phyloP scores from a whole-genome alignment of 1,140 invertebrate genomes.

The Drosophila pachea region DNA sequence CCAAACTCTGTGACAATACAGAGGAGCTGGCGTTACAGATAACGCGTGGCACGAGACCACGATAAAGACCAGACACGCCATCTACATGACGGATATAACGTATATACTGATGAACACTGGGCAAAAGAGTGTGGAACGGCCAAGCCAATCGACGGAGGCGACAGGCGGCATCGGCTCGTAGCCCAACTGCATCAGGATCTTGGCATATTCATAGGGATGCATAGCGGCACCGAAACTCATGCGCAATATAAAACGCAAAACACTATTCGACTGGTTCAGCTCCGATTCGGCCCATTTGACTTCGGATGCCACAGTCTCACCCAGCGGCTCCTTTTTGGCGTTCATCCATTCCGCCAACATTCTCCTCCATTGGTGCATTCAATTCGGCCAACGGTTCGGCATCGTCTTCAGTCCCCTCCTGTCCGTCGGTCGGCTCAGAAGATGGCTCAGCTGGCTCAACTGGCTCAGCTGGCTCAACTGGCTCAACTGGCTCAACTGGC shows the following conservation, averaged over 20 bases:
- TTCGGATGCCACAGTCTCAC: neutral
- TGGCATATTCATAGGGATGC: conserved; percentile 56
- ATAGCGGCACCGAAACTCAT: conserved; percentile 36
- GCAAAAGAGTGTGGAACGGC: conserved; percentile 27
- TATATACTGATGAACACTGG: conserved; percentile 47
- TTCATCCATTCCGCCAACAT: no score
- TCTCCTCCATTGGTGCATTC: no score
- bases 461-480: no score
- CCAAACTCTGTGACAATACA: conserved; percentile 26
- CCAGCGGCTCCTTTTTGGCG: neutral
- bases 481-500: no score
- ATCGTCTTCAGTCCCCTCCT: no score
- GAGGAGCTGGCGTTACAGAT: conserved; percentile 8
- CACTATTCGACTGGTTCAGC: conserved; percentile 15
- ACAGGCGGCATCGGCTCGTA: conserved; percentile 41
- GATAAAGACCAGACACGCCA: conserved; percentile 46
- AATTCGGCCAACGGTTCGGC: no score
- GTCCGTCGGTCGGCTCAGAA: no score
- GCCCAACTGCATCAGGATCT: conserved; percentile 54
- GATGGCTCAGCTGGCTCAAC: no score
- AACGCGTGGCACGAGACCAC: conserved; percentile 41
- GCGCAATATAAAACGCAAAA: conserved; percentile 44
- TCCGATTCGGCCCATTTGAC: neutral
- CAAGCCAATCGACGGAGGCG: conserved; percentile 12
- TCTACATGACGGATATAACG: conserved; percentile 40